A percentile compares a stretch with the other conserved stretches of the same genome.
Evolutionary conservation across 1,140 invertebrate species (phyloP).

Genomic region (Holcopasites calliopsidis): DNA sequence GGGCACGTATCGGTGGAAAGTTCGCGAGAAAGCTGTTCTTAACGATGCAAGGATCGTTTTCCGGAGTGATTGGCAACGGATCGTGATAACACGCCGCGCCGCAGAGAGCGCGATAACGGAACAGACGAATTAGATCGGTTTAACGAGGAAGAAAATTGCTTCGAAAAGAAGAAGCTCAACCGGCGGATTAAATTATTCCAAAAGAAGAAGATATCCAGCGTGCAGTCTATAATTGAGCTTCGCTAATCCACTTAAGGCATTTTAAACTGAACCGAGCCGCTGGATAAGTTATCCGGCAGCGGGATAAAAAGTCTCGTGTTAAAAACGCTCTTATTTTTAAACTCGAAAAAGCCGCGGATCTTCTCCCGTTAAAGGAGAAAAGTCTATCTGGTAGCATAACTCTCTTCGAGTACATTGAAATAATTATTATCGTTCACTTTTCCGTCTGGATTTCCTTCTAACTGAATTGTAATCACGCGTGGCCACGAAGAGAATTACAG

Average conservation of each 20-base stretch:
- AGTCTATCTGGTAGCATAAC: too few relatives aligned
- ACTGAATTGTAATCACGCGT: not conserved
- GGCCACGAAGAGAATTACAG: not conserved
- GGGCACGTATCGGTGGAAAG: conserved; percentile 43
- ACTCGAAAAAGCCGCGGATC: not conserved
- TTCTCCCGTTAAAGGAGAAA: too few relatives aligned
- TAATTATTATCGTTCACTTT: too few relatives aligned
- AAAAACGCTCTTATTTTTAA: not conserved
- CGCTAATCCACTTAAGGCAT: conserved; percentile 6
- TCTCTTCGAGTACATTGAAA: conserved; percentile 14
- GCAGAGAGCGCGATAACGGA: not conserved
- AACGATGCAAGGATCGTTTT: conserved; percentile 26
- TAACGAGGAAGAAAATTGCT: not conserved
- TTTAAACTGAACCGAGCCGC: not conserved
- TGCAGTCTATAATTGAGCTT: conserved; percentile 2
- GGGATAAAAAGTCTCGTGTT: not conserved
- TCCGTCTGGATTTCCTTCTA: not conserved
- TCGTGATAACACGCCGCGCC: not conserved
- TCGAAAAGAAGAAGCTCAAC: not conserved
- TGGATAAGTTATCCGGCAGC: conserved; percentile 6
- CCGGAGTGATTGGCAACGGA: not conserved
- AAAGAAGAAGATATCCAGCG: not conserved
- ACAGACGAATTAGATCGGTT: not conserved
- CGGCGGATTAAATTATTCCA: not conserved
- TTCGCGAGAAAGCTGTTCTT: conserved; percentile 17